Evolutionary conservation across 2,888 invertebrate species (phyloP).

Genomic region (Agonopterix subpropinquella): DNA sequence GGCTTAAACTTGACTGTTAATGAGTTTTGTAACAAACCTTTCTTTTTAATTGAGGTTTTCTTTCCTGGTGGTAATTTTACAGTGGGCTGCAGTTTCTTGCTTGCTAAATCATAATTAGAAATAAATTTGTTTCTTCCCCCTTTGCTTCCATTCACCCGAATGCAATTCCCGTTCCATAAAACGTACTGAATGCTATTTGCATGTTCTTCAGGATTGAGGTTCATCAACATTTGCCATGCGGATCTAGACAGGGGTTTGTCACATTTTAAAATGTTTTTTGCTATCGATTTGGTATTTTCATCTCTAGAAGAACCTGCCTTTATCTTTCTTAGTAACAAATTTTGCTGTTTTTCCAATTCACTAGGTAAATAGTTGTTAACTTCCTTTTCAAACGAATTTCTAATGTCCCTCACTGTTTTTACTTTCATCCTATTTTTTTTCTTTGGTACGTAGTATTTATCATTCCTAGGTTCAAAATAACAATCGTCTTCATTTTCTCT

Average conservation of each 20-base stretch:
- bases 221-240: constrained; percentile 63
- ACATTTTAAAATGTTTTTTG: constrained; percentile 41
- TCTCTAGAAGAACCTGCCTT: constrained; percentile 39
- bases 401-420: constrained; percentile 53
- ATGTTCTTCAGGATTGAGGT: constrained; percentile 50
- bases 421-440: constrained; percentile 50
- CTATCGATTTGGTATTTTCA: constrained; percentile 44
- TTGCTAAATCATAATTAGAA: constrained; percentile 37
- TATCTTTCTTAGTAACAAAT: constrained; percentile 49
- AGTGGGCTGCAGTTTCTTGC: constrained; percentile 11
- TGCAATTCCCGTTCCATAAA: constrained; percentile 46
- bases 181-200: constrained; percentile 44
- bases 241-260: constrained; percentile 46
- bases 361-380: constrained; percentile 33
- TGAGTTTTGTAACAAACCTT: constrained; percentile 42
- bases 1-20: constrained; percentile 67
- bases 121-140: constrained; percentile 55
- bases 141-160: constrained; percentile 52
- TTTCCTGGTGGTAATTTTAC: constrained; percentile 11
- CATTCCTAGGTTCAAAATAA: constrained; percentile 41
- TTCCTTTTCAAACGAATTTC: constrained; percentile 52
- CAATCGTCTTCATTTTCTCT: constrained; percentile 21
- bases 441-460: constrained; percentile 50
- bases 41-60: constrained; percentile 24
- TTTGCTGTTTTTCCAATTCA: constrained; percentile 51